Base-by-base conservation (phyloP, 1,140 invertebrate species). In the Pogonomyrmex californicus region DNA sequence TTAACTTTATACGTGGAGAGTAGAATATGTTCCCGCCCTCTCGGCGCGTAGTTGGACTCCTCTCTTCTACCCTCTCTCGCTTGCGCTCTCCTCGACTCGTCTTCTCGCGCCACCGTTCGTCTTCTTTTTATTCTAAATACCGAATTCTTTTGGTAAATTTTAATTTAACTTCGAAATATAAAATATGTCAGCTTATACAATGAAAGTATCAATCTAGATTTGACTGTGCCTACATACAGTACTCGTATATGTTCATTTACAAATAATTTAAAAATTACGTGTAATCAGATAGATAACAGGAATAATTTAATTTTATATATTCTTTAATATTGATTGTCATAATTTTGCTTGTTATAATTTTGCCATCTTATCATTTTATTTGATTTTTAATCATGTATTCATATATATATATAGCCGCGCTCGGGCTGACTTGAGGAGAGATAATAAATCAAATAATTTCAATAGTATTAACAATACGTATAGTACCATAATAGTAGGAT, bases 1-100 rank as follows among this genome's bases (percentile, higher is more conserved):
- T 94, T 94, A 94, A 94, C 93, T 94, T 94, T 93, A 94, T 93
- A 94, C 91, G 92, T 93, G 77, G 78, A 88, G 87, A 91, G 90
- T 90, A 88, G 82, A 58, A 79, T 79, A 79, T 63, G 70, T 78
- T 85, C 85, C 90, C 71, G 79, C 86, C 68, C 56, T 75, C 87
- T 86, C 51, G 47, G 23, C 65, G 12, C 75, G 49, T 23, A 23
- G 12, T 51, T 71, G 49, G n/a, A 17, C 38, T 23, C 33, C 23
- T 65, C 33, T 65, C 60, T 41, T 63, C 54, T 79, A 17, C 33
- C 49, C 41, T 54, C 4, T 10, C 60, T 71, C 10, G 58, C 66
- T 54, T 56, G 56, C 54, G 41, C 36, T 12, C 75, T 87, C 79
- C 58, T 76, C n/a, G 66, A 63, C 63, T 63, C 63, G 44, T 23